These are phyloP conservation scores for Hydra vulgaris DNA, from an alignment of 30 jellyfish, hydroid and myxozoan genomes.

Conservation along the genomic window DNA sequence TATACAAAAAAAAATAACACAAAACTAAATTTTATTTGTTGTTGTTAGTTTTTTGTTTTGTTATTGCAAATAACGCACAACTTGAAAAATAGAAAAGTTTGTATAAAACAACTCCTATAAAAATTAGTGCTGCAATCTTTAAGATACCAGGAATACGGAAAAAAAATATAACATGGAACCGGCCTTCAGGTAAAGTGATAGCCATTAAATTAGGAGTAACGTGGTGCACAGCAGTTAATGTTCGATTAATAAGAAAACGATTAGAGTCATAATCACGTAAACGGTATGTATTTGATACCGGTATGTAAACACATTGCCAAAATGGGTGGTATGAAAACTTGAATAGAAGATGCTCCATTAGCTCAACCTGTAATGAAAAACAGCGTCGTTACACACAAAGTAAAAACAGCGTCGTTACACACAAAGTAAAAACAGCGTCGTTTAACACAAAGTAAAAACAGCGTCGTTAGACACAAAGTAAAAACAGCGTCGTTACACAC, in stretches of 20 bases:
- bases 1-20: too few species aligned
- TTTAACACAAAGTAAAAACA: neutral
- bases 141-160: slow-evolving; percentile 73
- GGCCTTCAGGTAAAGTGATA: slow-evolving; percentile 75
- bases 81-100: neutral
- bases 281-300: slow-evolving; percentile 42
- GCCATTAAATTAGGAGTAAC: slow-evolving; percentile 89
- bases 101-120: neutral
- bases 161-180: slow-evolving; percentile 60
- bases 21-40: too few species aligned
- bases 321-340: slow-evolving; percentile 92
- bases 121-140: slow-evolving; percentile 46
- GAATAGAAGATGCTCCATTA: slow-evolving; percentile 61
- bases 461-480: neutral
- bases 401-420: neutral
- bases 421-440: neutral
- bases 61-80: too few species aligned
- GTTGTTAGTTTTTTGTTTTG: too few species aligned
- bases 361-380: slow-evolving; percentile 37
- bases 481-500: neutral
- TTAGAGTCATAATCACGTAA: slow-evolving; percentile 27
- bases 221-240: slow-evolving; percentile 32
- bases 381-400: neutral
- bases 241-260: slow-evolving; percentile 30
- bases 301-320: slow-evolving; percentile 61